Conservation (phyloP, 2,113 vertebrate genomes). For the Sebastes fasciatus region DNA sequence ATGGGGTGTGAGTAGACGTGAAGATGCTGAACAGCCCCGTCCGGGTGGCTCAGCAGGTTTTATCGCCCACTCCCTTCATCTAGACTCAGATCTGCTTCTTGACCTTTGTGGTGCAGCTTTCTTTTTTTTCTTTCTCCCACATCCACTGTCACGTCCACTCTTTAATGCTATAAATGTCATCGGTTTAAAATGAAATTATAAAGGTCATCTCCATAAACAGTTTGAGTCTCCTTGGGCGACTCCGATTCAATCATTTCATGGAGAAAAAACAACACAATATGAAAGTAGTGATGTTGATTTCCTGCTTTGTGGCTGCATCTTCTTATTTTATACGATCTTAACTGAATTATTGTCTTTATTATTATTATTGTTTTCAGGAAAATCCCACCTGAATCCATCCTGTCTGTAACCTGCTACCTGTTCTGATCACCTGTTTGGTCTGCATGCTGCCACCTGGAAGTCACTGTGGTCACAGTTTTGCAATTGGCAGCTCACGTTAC, state of each 20-base stretch:
- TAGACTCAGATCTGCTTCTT: conserved; percentile 31
- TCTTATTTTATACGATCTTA: neutral
- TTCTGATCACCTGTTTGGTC: too few relatives aligned
- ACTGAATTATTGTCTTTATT: neutral
- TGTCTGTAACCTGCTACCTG: neutral
- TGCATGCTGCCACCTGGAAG: too few relatives aligned
- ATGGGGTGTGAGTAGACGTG: neutral
- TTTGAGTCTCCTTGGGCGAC: neutral
- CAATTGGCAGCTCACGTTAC: too few relatives aligned
- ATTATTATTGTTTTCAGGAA: neutral
- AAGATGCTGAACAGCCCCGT: neutral
- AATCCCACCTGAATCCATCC: neutral
- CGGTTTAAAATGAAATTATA: conserved; percentile 16
- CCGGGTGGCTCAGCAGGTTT: conserved; percentile 32
- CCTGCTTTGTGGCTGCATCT: neutral
- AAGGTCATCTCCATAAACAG: conserved; percentile 43
- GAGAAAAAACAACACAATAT: neutral
- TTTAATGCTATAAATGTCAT: conserved; percentile 39
- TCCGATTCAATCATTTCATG: neutral
- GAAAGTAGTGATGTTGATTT: neutral
- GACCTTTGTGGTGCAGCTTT: conserved; percentile 37
- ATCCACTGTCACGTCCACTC: conserved; percentile 3
- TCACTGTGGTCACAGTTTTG: too few relatives aligned
- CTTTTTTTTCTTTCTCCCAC: neutral
- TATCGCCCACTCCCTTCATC: conserved; percentile 13